Evolutionary conservation across 2,113 vertebrate species (phyloP), one percentile per base, ranked within the genome.

Genomic region (Triplophysa rosa): DNA sequence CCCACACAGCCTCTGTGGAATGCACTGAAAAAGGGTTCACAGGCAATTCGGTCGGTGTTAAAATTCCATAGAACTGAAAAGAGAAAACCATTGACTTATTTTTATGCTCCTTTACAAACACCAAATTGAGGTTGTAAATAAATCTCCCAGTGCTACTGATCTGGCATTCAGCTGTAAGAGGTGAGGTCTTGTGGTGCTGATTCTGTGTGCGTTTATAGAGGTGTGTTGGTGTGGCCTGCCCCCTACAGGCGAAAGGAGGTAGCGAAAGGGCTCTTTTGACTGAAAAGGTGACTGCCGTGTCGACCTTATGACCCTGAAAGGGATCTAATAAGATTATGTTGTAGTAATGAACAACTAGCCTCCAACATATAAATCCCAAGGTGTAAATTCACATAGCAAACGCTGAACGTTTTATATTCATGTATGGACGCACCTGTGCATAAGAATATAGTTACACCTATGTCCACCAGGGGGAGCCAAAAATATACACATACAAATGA

Each of bases 191-290:
- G 72, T 73, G 42, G 54, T 71, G 65, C 56, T 61, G 37, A 24
- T 68, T 67, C 40, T 24, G 21, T 10, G 8, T 59, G 42, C 42
- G 37, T 79, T 40, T 47, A 19, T 23, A 65, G 19, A 79, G 52
- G 70, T 79, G 37, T 82, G 70, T 79, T 45, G 70, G 80, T 82
- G 49, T 52, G 78, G 58, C 70, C 59, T 73, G 83, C 80, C 80
- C 80, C 40, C 83, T 84, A 67, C n/a, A 71, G 80, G 40, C 10
- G 8, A 76, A 63, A 0, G 3, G 40, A 5, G 62, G 8, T 23
- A 1, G 17, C 1, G 16, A 54, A 17, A 21, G 54, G 8, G 42
- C 11, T 45, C 8, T 9, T 8, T 21, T 2, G 7, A 21, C 54
- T 21, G 19, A 21, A 58, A 58, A n/a, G 8, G 54, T n/a, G n/a